Evolutionary conservation across 2,113 vertebrate genomes (phyloP).

Genomic region (Sarotherodon lohbergeri): DNA sequence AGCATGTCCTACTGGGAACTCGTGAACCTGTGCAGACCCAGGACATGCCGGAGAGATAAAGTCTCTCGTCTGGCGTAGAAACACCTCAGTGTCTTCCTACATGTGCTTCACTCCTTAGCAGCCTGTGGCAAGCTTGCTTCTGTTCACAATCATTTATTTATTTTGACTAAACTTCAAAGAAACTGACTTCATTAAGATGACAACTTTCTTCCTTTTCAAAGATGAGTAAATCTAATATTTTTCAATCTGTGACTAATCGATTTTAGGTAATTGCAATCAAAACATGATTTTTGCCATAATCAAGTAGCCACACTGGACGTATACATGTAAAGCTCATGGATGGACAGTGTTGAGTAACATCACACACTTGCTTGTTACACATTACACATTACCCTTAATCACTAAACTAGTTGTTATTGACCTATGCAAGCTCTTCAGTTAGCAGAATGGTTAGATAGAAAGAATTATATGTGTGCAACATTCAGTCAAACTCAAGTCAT

Average conservation of each 20-base stretch:
- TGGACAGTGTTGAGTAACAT: neutral
- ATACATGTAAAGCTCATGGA: neutral
- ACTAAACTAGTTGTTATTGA: neutral
- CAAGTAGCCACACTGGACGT: neutral
- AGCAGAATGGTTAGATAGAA: neutral
- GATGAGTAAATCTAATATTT: neutral
- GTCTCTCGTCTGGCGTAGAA: neutral
- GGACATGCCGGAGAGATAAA: accelerated
- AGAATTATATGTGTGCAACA: neutral
- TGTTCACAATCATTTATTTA: neutral
- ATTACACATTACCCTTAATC: neutral
- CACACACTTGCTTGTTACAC: neutral
- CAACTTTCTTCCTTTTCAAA: neutral
- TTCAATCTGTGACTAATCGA: neutral
- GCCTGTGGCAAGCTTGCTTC: neutral
- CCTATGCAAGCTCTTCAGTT: neutral
- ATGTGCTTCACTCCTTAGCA: neutral
- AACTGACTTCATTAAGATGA: neutral
- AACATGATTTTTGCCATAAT: neutral
- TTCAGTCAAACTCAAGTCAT: neutral
- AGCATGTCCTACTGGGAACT: neutral
- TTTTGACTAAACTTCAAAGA: neutral
- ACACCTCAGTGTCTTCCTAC: neutral
- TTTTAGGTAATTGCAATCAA: neutral
- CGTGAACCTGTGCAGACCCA: neutral